A percentile compares a stretch with the other conserved stretches of the same genome.
phyloP scores from a whole-genome alignment of 2,888 invertebrate genomes.

The Esperia sulphurella region DNA sequence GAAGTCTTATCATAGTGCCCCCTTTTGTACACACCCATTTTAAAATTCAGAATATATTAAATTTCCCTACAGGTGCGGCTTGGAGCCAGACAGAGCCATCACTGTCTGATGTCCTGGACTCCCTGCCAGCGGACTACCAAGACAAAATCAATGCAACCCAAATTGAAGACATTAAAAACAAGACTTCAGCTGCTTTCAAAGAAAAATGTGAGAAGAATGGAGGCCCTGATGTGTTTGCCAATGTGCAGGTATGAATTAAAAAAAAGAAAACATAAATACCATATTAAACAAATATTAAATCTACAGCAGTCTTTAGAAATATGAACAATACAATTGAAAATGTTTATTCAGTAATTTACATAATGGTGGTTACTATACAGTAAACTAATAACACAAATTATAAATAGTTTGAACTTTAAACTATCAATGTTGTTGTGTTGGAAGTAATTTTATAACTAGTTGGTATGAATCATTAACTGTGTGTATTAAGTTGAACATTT shows the following conservation, averaged over 20 bases:
- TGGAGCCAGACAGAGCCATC: conserved; percentile 25
- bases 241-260: conserved; percentile 58
- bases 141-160: conserved; percentile 41
- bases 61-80: conserved; percentile 16
- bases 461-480: background rate
- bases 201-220: conserved; percentile 84
- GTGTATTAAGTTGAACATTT: no score
- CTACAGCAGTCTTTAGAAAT: no score
- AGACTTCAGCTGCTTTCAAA: conserved; percentile 75
- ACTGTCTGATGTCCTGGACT: conserved; percentile 20
- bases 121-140: conserved; percentile 46
- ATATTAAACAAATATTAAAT: no score
- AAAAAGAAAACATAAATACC: no score
- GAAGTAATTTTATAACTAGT: background rate
- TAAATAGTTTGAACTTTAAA: background rate
- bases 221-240: conserved; percentile 73
- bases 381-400: no score
- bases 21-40: no score
- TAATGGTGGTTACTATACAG: no score
- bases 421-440: background rate
- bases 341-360: no score
- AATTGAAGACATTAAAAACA: conserved; percentile 40
- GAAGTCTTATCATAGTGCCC: no score
- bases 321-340: no score
- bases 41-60: background rate